These are phyloP conservation scores for Lasioglossum albipes DNA, from an alignment of 1,140 invertebrate species.

Conservation along the genomic window DNA sequence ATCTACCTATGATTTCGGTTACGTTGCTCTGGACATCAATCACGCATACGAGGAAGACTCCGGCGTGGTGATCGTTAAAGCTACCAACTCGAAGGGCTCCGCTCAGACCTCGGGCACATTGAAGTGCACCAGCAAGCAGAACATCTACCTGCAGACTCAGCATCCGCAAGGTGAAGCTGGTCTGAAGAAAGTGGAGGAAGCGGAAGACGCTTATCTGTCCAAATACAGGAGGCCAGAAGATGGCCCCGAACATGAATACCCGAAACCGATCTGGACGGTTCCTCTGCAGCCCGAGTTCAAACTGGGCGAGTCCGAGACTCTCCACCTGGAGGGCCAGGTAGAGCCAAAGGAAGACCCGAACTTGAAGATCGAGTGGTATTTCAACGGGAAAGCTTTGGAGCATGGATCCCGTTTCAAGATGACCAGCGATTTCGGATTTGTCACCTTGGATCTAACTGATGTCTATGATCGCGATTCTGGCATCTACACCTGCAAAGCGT, in stretches of 20 bases:
- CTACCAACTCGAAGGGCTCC: slow-evolving; percentile 93
- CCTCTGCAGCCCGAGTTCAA: slow-evolving; percentile 90
- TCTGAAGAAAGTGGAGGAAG: slow-evolving; percentile 91
- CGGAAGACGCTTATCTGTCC: slow-evolving; percentile 87
- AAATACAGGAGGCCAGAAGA: slow-evolving; percentile 85
- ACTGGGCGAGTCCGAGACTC: slow-evolving; percentile 93
- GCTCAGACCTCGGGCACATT: slow-evolving; percentile 93
- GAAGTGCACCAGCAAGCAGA: slow-evolving; percentile 88
- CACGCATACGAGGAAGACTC: slow-evolving; percentile 93
- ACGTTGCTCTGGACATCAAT: slow-evolving; percentile 90
- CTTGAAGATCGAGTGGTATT: slow-evolving; percentile 96
- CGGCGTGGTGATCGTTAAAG: slow-evolving; percentile 94
- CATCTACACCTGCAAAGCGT: slow-evolving; percentile 94
- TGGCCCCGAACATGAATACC: slow-evolving; percentile 87
- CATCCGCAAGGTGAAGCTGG: slow-evolving; percentile 94
- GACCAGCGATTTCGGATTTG: slow-evolving; percentile 95
- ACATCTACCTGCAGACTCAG: slow-evolving; percentile 91
- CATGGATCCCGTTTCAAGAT: slow-evolving; percentile 92
- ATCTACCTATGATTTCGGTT: slow-evolving; percentile 93
- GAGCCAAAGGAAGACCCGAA: slow-evolving; percentile 98
- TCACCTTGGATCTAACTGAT: slow-evolving; percentile 93
- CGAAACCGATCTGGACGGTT: slow-evolving; percentile 93
- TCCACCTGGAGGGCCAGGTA: slow-evolving; percentile 95
- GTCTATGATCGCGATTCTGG: slow-evolving; percentile 96
- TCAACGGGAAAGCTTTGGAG: slow-evolving; percentile 92